Base-by-base conservation (phyloP, 1,140 invertebrate genomes). In the Drosophila willistoni region DNA sequence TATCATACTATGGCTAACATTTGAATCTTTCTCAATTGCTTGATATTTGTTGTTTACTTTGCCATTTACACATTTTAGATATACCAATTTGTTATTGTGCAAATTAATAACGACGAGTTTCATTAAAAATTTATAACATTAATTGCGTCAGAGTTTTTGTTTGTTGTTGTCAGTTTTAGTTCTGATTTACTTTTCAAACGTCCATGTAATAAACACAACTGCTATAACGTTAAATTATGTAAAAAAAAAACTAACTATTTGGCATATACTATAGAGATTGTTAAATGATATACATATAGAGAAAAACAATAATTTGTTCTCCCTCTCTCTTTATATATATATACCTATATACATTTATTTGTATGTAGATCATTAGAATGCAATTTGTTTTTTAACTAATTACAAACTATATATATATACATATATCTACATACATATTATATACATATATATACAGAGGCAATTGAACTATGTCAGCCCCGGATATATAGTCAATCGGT, bases 401-500 rank as follows among this genome's bases (percentile, higher is more conserved):
- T 59, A 44, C 42, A 34, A 7, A 62, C 55, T 57, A 17, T 29
- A 54, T 42, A 9, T 56, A 39, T 3, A 25, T 25, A n/a, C n/a
- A n/a, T n/a, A n/a, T n/a, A n/a, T n/a, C n/a, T 19, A 17, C 14
- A 55, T 62, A 62, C 39, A 44, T 25, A 60, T 65, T 62, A 62
- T 33, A 44, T 25, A 60, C 62, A 65, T 29, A 7, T 9, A 12
- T 2, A 47, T 7, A 9, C 36, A 74, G 59, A 13, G 77, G 74
- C 65, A 71, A 81, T 51, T 66, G 7, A 68, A 72, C 25, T 66
- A 33, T 29, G 39, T 33, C 55, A 12, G 36, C 12, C 36, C 70
- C 81, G 73, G 70, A 74, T 70, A 51, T 61, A 70, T 55, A 70
- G 44, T 57, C 41, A 36, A 71, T 7, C 55, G 39, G 47, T 77